These are phyloP conservation scores for Passer domesticus DNA, from an alignment of 2,113 vertebrate species.

Conservation along the genomic window DNA sequence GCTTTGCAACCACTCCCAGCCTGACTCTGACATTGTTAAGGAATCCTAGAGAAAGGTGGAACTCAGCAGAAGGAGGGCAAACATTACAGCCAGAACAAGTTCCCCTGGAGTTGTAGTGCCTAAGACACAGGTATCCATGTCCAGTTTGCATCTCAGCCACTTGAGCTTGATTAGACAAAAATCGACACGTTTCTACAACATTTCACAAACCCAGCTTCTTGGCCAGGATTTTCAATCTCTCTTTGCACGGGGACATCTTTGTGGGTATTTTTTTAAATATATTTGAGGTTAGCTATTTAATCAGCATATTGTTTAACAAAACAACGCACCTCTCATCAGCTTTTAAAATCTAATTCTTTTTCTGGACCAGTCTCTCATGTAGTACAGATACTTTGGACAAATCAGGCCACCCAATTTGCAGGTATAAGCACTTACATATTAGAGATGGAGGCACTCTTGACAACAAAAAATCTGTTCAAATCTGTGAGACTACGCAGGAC, in stretches of 20 bases:
- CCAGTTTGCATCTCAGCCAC: neutral
- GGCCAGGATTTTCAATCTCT: neutral
- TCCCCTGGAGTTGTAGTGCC: neutral
- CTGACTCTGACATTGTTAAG: neutral
- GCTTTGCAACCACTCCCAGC: neutral
- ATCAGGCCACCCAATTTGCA: neutral
- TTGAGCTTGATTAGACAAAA: neutral
- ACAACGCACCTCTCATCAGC: neutral
- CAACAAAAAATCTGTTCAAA: neutral
- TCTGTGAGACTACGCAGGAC: neutral
- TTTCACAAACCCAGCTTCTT: neutral
- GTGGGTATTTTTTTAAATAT: neutral
- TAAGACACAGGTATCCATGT: neutral
- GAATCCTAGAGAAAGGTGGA: neutral
- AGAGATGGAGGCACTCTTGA: neutral
- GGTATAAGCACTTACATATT: neutral
- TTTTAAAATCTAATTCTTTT: neutral
- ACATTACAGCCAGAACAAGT: neutral
- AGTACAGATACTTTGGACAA: neutral
- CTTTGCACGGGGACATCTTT: neutral
- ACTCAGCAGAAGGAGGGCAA: neutral
- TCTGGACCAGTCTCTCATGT: neutral
- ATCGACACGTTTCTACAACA: fast-evolving
- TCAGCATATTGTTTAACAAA: neutral
- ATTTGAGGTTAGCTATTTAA: neutral